Percentiles rank a stretch among this genome's conserved stretches.
Conservation (phyloP, 2,797 vertebrate species). For the Sebastes hubbsi region DNA sequence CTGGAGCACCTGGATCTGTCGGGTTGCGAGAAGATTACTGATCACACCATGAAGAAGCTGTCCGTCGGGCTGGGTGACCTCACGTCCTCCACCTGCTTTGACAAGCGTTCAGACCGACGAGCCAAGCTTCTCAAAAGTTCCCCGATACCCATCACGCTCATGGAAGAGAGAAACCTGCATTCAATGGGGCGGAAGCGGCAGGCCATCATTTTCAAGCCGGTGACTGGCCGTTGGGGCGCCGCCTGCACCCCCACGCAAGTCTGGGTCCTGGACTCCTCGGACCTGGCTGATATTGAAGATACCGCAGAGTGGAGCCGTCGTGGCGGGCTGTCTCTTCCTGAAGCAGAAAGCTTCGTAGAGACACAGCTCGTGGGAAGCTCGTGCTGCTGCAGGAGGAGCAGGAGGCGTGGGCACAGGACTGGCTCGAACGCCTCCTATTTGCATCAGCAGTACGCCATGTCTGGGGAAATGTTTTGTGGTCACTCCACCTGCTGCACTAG, state of each 20-base stretch:
- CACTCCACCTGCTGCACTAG: constrained; percentile 91
- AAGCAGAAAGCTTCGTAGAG: constrained; percentile 80
- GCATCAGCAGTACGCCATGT: constrained; percentile 87
- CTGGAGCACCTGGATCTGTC: constrained; percentile 95
- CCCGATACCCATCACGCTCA: constrained; percentile 72
- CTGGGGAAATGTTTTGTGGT: constrained; percentile 87
- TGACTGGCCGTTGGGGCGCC: constrained; percentile 55
- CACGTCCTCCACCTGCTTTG: constrained; percentile 69
- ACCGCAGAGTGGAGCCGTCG: constrained; percentile 89
- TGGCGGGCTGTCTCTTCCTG: constrained; percentile 72
- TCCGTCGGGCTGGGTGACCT: constrained; percentile 90
- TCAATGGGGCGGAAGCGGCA: constrained; percentile 57
- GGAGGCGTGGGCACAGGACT: constrained; percentile 88
- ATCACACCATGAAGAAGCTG: constrained; percentile 89
- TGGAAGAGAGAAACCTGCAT: constrained; percentile 70
- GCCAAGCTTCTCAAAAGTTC: constrained; percentile 78
- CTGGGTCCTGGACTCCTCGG: constrained; percentile 90
- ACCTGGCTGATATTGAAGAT: constrained; percentile 95
- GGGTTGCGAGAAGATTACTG: constrained; percentile 95
- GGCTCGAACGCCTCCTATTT: constrained; percentile 80
- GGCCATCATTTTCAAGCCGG: constrained; percentile 79
- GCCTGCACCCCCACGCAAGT: constrained; percentile 70
- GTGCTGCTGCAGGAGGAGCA: constrained; percentile 86
- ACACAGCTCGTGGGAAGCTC: constrained; percentile 74
- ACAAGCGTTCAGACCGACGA: constrained; percentile 78